A percentile compares a stretch with the other conserved stretches of the same genome.
Evolutionary conservation across 2,113 vertebrate species (phyloP).

Genomic region (Rhinopomastus cyanomelas): DNA sequence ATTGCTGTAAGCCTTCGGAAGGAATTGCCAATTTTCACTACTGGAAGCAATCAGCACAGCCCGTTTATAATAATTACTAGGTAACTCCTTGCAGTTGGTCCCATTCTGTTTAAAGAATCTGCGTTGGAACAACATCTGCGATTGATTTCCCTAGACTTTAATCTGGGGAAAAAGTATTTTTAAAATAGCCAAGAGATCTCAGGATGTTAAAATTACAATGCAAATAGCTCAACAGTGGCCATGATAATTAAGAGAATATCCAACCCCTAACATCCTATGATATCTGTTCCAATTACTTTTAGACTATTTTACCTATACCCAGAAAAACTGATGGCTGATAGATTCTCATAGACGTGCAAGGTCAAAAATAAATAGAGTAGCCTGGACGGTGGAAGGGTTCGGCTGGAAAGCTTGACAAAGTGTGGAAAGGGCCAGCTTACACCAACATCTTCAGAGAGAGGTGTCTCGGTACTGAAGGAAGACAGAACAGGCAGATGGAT

Average conservation of each 20-base stretch:
- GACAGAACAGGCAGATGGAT: not conserved
- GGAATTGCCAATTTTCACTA: not conserved
- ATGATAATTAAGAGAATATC: slow-evolving; percentile 6
- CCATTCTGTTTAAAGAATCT: not conserved
- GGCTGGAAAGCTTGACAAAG: not conserved
- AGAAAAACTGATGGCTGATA: not conserved
- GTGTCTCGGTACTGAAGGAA: not conserved
- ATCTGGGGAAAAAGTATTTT: not conserved
- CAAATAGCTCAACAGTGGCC: not conserved
- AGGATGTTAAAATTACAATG: not conserved
- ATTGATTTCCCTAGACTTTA: slow-evolving; percentile 7
- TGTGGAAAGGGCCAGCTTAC: not conserved
- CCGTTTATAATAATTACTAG: not conserved
- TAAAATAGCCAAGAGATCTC: not conserved
- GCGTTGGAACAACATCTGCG: not conserved
- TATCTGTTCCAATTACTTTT: not conserved
- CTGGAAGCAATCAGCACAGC: not conserved
- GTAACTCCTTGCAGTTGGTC: not conserved
- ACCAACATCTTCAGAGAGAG: not conserved
- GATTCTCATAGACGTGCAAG: not conserved
- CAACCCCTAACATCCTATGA: too few species aligned
- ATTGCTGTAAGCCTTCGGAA: not conserved
- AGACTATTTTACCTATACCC: not conserved
- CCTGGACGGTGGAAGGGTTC: not conserved
- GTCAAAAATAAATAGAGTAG: not conserved